These are phyloP conservation scores for Columba janthina DNA, from an alignment of 2,113 vertebrate genomes.

Conservation along the genomic window DNA sequence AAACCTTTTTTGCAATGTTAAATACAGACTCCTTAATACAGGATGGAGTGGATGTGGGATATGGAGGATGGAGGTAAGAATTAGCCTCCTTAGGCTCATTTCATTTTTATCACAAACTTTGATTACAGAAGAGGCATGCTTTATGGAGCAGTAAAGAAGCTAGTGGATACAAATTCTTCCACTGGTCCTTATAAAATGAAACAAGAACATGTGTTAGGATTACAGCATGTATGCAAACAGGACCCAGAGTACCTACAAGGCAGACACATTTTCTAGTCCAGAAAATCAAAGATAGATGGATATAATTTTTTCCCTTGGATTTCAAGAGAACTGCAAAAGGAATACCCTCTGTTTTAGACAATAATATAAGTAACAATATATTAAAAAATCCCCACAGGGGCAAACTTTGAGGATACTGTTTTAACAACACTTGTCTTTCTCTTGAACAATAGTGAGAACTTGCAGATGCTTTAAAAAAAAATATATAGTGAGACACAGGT, in stretches of 20 bases:
- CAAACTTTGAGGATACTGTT: background rate
- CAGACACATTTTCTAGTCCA: background rate
- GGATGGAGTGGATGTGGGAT: background rate
- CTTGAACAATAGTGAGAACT: background rate
- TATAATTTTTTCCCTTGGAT: background rate
- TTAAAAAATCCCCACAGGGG: background rate
- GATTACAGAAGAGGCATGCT: constrained; percentile 23
- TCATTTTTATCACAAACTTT: background rate
- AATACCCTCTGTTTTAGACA: background rate
- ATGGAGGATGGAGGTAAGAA: background rate
- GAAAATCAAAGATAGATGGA: background rate
- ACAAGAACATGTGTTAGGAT: constrained; percentile 56
- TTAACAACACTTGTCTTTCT: constrained; percentile 1
- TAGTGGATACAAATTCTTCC: constrained; percentile 17
- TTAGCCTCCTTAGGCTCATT: constrained; percentile 6
- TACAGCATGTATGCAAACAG: background rate
- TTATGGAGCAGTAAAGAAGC: constrained; percentile 42
- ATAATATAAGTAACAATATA: background rate
- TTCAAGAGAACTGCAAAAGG: background rate
- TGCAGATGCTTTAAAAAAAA: constrained; percentile 40
- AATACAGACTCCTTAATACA: background rate
- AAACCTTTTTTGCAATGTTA: background rate
- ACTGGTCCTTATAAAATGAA: constrained; percentile 55
- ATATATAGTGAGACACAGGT: background rate
- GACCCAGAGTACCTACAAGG: background rate